phyloP scores from a whole-genome alignment of 2,113 vertebrate genomes.

The Aldabrachelys gigantea region DNA sequence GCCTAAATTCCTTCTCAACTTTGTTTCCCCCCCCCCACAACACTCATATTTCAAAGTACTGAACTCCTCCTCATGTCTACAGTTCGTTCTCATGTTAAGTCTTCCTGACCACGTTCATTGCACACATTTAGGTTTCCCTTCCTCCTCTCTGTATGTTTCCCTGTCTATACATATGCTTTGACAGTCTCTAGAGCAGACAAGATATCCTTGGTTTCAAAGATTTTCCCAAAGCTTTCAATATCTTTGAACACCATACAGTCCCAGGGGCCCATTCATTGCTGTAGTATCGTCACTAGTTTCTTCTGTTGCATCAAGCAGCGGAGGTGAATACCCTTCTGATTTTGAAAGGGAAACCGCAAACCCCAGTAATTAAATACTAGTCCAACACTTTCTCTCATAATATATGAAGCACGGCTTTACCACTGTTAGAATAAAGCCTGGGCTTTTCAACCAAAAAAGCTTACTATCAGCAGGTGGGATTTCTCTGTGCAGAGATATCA shows the following conservation, averaged over 20 bases:
- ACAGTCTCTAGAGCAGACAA: not conserved
- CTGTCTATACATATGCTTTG: not conserved
- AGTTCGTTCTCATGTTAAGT: not conserved
- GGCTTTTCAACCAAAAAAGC: not conserved
- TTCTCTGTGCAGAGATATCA: accelerated
- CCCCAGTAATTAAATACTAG: not conserved
- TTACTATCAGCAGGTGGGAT: not conserved
- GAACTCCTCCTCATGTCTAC: not conserved
- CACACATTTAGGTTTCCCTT: not conserved
- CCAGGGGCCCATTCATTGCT: not conserved
- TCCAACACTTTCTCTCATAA: accelerated
- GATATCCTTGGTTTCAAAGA: not conserved
- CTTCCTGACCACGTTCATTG: not conserved
- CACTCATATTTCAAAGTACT: not conserved
- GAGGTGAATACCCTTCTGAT: not conserved
- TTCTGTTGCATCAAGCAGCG: not conserved
- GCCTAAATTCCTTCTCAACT: not conserved
- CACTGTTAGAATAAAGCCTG: not conserved
- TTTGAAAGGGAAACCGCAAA: not conserved
- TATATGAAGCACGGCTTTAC: accelerated
- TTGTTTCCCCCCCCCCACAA: accelerated
- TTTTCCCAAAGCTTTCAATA: not conserved
- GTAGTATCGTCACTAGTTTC: not conserved
- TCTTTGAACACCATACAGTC: not conserved
- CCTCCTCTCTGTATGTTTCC: not conserved